phyloP scores from a whole-genome alignment of 2,113 vertebrate genomes.

The human (Homo sapiens) region DNA sequence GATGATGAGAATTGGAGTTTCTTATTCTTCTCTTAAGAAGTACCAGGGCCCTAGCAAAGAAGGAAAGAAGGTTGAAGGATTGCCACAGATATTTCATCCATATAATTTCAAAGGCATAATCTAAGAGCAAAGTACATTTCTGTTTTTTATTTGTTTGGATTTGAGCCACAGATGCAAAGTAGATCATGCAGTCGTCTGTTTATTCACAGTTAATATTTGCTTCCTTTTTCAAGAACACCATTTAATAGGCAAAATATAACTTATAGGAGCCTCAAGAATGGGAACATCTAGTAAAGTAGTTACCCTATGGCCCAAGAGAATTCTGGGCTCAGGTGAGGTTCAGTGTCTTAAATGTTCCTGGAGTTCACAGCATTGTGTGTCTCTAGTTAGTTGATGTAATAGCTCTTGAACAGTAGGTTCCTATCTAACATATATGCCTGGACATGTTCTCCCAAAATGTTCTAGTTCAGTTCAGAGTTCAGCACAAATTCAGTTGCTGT shows the following conservation, averaged over 20 bases:
- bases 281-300: background rate
- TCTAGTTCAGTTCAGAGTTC: background rate
- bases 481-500: background rate
- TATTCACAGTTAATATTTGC: conserved; percentile 35
- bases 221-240: background rate
- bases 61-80: background rate
- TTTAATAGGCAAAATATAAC: background rate
- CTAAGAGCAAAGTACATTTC: background rate
- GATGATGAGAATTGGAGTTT: background rate
- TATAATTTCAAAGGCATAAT: conserved; percentile 6
- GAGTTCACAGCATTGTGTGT: background rate
- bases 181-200: background rate
- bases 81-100: background rate
- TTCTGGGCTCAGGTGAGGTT: background rate
- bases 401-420: background rate
- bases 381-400: background rate
- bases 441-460: background rate
- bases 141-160: background rate
- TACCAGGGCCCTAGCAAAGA: background rate
- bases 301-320: background rate
- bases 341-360: background rate
- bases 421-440: background rate
- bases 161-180: background rate
- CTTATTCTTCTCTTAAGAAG: background rate
- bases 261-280: background rate